Conservation (phyloP, 2,888 invertebrate genomes). For the Apodemia duryi region DNA sequence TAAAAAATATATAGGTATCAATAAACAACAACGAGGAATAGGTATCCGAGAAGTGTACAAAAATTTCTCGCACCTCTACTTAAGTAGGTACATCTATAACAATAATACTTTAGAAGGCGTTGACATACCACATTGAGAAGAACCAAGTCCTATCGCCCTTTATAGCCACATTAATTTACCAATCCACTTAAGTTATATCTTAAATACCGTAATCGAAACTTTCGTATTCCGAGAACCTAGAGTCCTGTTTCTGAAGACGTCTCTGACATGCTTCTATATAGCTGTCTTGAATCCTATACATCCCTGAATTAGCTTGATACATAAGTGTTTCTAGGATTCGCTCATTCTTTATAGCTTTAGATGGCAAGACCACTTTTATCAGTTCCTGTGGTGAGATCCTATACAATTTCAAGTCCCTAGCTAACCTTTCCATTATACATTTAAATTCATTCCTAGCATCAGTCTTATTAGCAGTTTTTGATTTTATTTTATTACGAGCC, state of each 20-base stretch:
- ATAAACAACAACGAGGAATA: constrained; percentile 77
- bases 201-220: constrained; percentile 87
- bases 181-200: constrained; percentile 73
- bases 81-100: constrained; percentile 73
- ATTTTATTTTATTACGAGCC: constrained; percentile 91
- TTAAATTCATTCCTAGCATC: constrained; percentile 94
- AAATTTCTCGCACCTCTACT: constrained; percentile 73
- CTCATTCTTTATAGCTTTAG: constrained; percentile 95
- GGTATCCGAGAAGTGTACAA: constrained; percentile 76
- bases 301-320: constrained; percentile 95
- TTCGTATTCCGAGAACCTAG: constrained; percentile 89
- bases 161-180: constrained; percentile 74
- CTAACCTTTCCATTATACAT: constrained; percentile 94
- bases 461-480: constrained; percentile 86
- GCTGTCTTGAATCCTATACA: constrained; percentile 93
- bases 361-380: constrained; percentile 94
- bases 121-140: constrained; percentile 70
- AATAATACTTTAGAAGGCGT: constrained; percentile 78
- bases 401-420: constrained; percentile 92
- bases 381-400: constrained; percentile 95
- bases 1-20: constrained; percentile 75
- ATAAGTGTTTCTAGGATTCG: constrained; percentile 94
- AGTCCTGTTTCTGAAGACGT: constrained; percentile 92
- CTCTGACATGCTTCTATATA: constrained; percentile 93
- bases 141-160: constrained; percentile 59